Evolutionary conservation across 2,888 invertebrate genomes (phyloP).

Genomic region (Galeruca laticollis): DNA sequence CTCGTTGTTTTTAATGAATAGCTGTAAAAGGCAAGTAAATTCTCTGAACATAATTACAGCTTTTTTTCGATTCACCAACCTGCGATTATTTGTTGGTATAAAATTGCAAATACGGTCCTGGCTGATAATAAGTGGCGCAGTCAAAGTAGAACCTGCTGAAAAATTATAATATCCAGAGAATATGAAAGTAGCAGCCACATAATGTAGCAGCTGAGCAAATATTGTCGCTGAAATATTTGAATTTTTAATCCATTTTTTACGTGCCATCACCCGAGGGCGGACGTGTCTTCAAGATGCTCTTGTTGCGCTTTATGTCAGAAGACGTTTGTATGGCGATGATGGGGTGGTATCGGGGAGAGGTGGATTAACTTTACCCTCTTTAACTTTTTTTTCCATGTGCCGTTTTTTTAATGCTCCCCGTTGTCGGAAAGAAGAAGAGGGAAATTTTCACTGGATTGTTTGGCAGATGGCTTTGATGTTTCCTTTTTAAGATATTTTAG

Average conservation of each 20-base stretch:
- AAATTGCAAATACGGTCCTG: slow-evolving; percentile 3
- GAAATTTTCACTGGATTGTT: slow-evolving; percentile 9
- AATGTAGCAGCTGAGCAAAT: slow-evolving; percentile 44
- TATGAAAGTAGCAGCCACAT: slow-evolving; percentile 43
- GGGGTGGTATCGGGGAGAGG: slow-evolving; percentile 14
- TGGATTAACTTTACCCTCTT: slow-evolving; percentile 28
- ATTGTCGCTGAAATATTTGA: slow-evolving; percentile 43
- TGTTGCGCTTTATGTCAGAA: slow-evolving; percentile 30
- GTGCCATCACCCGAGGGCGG: slow-evolving; percentile 21
- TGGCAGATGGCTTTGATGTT: slow-evolving; percentile 23
- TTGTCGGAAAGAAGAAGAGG: not conserved
- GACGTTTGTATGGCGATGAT: slow-evolving; percentile 16
- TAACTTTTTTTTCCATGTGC: slow-evolving; percentile 11
- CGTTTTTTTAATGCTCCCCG: slow-evolving; percentile 18
- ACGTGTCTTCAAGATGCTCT: slow-evolving; percentile 34
- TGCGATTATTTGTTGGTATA: too few species aligned
- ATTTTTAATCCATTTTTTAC: slow-evolving; percentile 44
- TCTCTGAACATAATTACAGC: too few species aligned
- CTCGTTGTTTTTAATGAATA: too few species aligned
- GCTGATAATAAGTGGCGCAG: slow-evolving; percentile 26
- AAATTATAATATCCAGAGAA: slow-evolving; percentile 44
- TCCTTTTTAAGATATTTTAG: not conserved
- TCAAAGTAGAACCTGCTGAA: slow-evolving; percentile 32
- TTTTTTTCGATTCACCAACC: too few species aligned
- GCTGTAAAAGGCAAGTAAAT: too few species aligned